Conservation (phyloP, 1,140 invertebrate species). For the Scaptomyza hsui region DNA sequence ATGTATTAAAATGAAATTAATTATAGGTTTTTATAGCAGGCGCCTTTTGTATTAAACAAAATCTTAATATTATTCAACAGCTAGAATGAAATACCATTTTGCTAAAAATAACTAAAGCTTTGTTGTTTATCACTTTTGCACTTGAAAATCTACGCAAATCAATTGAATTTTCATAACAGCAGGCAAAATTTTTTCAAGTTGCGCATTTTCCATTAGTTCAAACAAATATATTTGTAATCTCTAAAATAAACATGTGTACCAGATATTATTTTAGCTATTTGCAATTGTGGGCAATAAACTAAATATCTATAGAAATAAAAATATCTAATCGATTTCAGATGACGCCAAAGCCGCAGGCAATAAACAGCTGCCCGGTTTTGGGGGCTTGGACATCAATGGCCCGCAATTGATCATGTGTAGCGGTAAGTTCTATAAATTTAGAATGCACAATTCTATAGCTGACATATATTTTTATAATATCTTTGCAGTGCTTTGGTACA, state of each 20-base stretch:
- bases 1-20: slow-evolving; percentile 11
- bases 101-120: background rate
- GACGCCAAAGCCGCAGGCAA: slow-evolving; percentile 61
- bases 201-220: background rate
- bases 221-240: background rate
- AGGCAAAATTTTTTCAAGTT: background rate
- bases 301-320: background rate
- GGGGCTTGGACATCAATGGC: slow-evolving; percentile 29
- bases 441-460: slow-evolving; percentile 25
- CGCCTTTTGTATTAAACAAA: no score
- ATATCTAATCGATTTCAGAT: slow-evolving; percentile 50
- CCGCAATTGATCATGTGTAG: slow-evolving; percentile 23
- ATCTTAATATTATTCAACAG: no score
- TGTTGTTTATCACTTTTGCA: background rate
- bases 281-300: slow-evolving; percentile 9
- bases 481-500: slow-evolving; percentile 36
- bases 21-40: no score
- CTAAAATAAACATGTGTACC: slow-evolving; percentile 12
- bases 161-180: background rate
- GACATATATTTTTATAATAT: slow-evolving; percentile 21
- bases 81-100: no score
- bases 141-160: background rate
- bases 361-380: slow-evolving; percentile 39
- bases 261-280: slow-evolving; percentile 1
- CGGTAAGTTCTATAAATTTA: slow-evolving; percentile 54